These are phyloP conservation scores for Saguinus imperator DNA, from an alignment of 2,113 vertebrate species.

Conservation along the genomic window DNA sequence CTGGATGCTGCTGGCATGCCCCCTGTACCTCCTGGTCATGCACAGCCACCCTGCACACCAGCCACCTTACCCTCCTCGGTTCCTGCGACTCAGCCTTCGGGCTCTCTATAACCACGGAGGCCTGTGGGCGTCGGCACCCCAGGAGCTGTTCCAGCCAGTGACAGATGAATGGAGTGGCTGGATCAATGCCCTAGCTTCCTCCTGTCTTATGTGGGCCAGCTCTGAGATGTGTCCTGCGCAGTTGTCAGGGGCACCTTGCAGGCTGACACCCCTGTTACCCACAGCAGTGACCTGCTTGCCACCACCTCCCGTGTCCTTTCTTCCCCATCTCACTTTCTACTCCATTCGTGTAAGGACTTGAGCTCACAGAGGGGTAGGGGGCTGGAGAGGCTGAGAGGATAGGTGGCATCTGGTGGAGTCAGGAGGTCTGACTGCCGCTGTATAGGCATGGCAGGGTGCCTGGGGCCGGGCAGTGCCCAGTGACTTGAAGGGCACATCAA, in stretches of 20 bases:
- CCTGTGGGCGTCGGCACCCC: rapidly evolving
- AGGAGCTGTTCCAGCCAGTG: not conserved
- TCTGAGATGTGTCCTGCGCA: not conserved
- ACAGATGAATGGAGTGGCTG: not conserved
- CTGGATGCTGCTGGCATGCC: not conserved
- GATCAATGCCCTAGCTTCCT: not conserved
- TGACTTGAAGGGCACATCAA: not conserved
- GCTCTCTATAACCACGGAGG: not conserved
- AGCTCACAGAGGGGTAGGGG: no score
- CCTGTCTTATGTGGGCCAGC: not conserved
- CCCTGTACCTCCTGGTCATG: not conserved
- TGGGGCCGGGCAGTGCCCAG: not conserved
- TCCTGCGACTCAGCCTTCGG: not conserved
- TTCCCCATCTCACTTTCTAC: not conserved
- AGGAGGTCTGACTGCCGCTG: not conserved
- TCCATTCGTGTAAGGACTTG: not conserved
- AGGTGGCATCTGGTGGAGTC: no score
- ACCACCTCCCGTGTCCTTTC: rapidly evolving
- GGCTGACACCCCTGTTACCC: no score
- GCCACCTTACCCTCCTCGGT: no score
- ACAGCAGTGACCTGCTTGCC: not conserved
- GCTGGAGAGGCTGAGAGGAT: not conserved
- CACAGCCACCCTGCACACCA: not conserved
- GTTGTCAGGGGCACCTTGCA: rapidly evolving
- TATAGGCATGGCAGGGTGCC: not conserved